Percentiles rank a stretch among this genome's conserved stretches.
phyloP scores from a whole-genome alignment of 2,888 invertebrate species.

The Galerucella calmariensis region DNA sequence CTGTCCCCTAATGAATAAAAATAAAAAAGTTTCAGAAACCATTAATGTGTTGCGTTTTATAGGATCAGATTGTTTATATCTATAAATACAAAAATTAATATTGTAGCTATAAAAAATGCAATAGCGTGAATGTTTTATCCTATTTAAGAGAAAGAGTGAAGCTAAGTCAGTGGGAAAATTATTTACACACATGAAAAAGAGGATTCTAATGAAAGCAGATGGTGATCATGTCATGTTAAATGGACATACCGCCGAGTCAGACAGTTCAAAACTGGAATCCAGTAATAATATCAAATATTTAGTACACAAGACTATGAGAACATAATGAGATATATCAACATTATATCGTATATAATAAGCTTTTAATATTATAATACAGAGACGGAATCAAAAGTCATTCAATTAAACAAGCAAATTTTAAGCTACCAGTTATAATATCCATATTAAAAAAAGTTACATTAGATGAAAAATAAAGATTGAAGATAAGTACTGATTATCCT shows the following conservation, averaged over 20 bases:
- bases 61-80: no score
- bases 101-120: no score
- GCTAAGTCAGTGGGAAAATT: slow-evolving; percentile 32
- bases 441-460: no score
- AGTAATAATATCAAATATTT: slow-evolving; percentile 38
- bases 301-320: slow-evolving; percentile 36
- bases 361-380: not conserved
- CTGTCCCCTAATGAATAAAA: no score
- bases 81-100: no score
- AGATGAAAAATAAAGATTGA: no score
- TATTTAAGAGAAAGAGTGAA: not conserved
- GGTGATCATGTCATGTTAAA: slow-evolving; percentile 28
- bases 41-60: no score
- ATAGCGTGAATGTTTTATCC: no score
- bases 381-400: not conserved
- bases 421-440: not conserved
- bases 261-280: slow-evolving; percentile 34
- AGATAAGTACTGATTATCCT: no score
- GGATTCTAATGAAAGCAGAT: slow-evolving; percentile 39
- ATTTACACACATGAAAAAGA: slow-evolving; percentile 24
- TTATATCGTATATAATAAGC: not conserved
- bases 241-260: slow-evolving; percentile 36
- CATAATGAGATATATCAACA: slow-evolving; percentile 29
- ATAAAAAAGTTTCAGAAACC: no score
- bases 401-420: not conserved